A percentile compares a stretch with the other conserved stretches of the same genome.
These are phyloP conservation scores for Vanessa cardui DNA, from an alignment of 2,888 invertebrate genomes.

Conservation along the genomic window DNA sequence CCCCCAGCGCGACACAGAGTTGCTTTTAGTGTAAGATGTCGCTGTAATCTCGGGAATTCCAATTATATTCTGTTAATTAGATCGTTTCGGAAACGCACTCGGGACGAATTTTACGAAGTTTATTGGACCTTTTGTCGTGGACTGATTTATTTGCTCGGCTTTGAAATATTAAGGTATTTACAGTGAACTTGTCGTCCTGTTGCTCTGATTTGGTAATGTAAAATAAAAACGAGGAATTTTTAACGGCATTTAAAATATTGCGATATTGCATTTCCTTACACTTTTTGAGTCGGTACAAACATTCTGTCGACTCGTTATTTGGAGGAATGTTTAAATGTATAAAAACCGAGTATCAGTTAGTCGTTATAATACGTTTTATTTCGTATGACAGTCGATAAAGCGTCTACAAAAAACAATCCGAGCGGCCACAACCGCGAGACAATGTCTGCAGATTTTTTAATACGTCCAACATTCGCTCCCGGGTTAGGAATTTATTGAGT, in stretches of 20 bases:
- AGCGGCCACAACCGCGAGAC: slow-evolving; percentile 45
- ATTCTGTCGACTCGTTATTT: slow-evolving; percentile 13
- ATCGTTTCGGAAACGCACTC: slow-evolving; percentile 40
- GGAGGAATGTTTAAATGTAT: slow-evolving; percentile 17
- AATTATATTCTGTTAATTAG: slow-evolving; percentile 62
- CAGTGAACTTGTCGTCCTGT: neutral
- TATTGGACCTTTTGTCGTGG: slow-evolving; percentile 16
- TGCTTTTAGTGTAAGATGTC: slow-evolving; percentile 76
- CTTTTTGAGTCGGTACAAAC: neutral
- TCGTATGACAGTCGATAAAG: slow-evolving; percentile 56
- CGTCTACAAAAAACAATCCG: slow-evolving; percentile 41
- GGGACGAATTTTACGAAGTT: slow-evolving; percentile 11
- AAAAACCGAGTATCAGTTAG: slow-evolving; percentile 39
- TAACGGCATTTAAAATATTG: too few species aligned
- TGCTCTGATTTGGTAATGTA: neutral
- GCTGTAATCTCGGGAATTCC: slow-evolving; percentile 74
- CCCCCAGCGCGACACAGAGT: slow-evolving; percentile 65
- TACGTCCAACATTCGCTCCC: slow-evolving; percentile 66
- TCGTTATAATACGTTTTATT: slow-evolving; percentile 62
- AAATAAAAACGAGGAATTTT: neutral
- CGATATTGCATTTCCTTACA: neutral
- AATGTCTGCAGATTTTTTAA: slow-evolving; percentile 67
- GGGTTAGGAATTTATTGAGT: slow-evolving; percentile 77
- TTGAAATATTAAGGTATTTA: neutral
- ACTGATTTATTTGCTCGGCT: slow-evolving; percentile 17